Evolutionary conservation across 2,113 vertebrate species (phyloP).

Genomic region (Argyrosomus japonicus): DNA sequence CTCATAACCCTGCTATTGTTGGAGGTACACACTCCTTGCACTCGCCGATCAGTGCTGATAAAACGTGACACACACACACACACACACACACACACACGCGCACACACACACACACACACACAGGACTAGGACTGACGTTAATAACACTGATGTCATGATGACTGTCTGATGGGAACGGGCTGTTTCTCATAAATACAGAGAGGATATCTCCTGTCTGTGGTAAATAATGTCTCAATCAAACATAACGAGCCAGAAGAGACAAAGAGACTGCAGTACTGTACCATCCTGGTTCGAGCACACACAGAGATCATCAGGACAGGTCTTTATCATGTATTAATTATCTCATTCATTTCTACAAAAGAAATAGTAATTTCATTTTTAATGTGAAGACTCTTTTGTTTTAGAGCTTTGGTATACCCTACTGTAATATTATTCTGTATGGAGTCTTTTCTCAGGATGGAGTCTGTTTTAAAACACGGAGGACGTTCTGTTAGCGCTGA

Average conservation of each 20-base stretch:
- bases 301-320: conserved; percentile 1
- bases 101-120: conserved; percentile 34
- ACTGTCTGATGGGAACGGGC: conserved; percentile 52
- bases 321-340: neutral
- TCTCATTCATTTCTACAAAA: neutral
- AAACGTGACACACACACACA: conserved; percentile 38
- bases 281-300: neutral
- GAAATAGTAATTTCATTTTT: neutral
- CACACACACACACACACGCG: conserved; percentile 38
- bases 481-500: neutral
- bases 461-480: neutral
- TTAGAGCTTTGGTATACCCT: neutral
- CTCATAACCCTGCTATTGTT: conserved; percentile 57
- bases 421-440: neutral
- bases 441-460: neutral
- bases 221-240: conserved; percentile 50
- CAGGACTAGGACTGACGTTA: conserved; percentile 42
- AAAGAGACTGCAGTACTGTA: neutral
- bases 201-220: conserved; percentile 26
- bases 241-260: conserved; percentile 12
- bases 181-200: conserved; percentile 61
- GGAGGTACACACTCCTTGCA: conserved; percentile 39
- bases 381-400: neutral
- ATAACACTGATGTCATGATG: conserved; percentile 59
- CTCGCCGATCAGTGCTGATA: conserved; percentile 28